These are phyloP conservation scores for Siniperca undulata DNA, from an alignment of 2,797 vertebrate species.

Conservation along the genomic window DNA sequence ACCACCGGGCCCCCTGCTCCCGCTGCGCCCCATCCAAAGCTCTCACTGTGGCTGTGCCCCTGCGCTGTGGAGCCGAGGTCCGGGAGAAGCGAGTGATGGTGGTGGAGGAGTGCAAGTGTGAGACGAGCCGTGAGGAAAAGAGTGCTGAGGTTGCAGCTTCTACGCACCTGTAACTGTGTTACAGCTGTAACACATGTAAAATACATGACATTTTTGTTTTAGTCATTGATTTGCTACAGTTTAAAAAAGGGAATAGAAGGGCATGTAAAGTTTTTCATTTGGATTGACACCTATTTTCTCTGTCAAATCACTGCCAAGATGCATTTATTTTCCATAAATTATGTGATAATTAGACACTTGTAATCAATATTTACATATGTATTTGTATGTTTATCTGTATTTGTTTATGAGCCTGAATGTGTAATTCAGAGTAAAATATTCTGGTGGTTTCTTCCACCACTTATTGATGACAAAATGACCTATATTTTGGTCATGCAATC, in stretches of 20 bases:
- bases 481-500: slow-evolving; percentile 52
- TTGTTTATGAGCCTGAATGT: slow-evolving; percentile 64
- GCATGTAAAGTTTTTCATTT: neutral
- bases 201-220: neutral
- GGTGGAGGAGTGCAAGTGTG: slow-evolving; percentile 87
- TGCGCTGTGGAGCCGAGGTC: slow-evolving; percentile 76
- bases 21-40: slow-evolving; percentile 82
- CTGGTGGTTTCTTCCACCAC: slow-evolving; percentile 54
- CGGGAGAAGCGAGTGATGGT: slow-evolving; percentile 79
- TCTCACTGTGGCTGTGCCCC: slow-evolving; percentile 67
- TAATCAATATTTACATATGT: slow-evolving; percentile 18
- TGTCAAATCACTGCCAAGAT: neutral
- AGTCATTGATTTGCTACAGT: neutral
- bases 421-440: slow-evolving; percentile 61
- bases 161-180: slow-evolving; percentile 46
- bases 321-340: neutral
- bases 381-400: slow-evolving; percentile 2
- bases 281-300: neutral
- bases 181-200: neutral
- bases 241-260: neutral
- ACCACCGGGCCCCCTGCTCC: slow-evolving; percentile 77
- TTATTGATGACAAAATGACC: slow-evolving; percentile 64
- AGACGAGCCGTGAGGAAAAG: slow-evolving; percentile 80
- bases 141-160: slow-evolving; percentile 41
- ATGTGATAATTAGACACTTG: slow-evolving; percentile 16